These are phyloP conservation scores for Suncus etruscus DNA, from an alignment of 2,113 vertebrate species.

Conservation along the genomic window DNA sequence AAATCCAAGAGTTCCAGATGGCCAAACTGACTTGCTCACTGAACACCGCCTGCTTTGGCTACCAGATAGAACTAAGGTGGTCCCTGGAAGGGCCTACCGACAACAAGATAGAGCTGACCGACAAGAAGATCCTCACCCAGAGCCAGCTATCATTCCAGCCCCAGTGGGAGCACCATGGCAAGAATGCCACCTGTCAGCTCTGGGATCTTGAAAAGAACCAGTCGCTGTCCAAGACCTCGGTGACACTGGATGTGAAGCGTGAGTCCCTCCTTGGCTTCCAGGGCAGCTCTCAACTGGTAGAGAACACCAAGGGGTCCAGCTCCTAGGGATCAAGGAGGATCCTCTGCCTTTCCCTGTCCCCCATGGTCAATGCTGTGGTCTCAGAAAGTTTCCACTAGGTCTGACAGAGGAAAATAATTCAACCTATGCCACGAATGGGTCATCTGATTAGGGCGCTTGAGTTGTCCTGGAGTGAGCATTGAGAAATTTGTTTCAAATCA, in stretches of 20 bases:
- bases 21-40: constrained; percentile 58
- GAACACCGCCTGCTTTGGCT: constrained; percentile 51
- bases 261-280: background rate
- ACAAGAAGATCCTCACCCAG: fast-evolving
- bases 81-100: fast-evolving
- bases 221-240: background rate
- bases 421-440: background rate
- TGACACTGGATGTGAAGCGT: constrained; percentile 72
- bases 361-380: too few relatives aligned
- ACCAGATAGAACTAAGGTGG: constrained; percentile 57
- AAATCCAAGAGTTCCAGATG: background rate
- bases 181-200: constrained; percentile 60
- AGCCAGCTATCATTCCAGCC: constrained; percentile 20
- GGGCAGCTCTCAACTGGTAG: background rate
- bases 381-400: too few relatives aligned
- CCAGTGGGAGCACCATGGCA: constrained; percentile 13
- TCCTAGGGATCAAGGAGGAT: too few relatives aligned
- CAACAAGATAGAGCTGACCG: fast-evolving
- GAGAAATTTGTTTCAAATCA: background rate
- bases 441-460: background rate
- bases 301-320: too few relatives aligned
- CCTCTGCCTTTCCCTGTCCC: too few relatives aligned
- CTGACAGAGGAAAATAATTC: too few relatives aligned
- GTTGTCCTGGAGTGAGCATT: fast-evolving
- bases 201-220: fast-evolving